Percentiles rank a stretch among this genome's conserved stretches.
phyloP scores from a whole-genome alignment of 2,797 vertebrate species.

The Rallus crepitans region DNA sequence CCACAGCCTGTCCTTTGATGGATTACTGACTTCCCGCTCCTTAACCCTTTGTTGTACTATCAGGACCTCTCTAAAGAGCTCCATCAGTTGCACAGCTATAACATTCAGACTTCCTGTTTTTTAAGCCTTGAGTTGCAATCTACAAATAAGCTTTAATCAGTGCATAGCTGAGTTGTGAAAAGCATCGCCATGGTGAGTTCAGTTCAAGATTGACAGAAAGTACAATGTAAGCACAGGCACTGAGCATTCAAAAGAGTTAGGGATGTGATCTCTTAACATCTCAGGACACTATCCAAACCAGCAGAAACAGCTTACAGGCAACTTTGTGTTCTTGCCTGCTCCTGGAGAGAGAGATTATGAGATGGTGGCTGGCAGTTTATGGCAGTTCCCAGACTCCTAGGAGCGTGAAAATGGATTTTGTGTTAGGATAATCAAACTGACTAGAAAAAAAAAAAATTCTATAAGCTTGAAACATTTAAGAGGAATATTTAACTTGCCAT shows the following conservation, averaged over 20 bases:
- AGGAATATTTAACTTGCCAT: not conserved
- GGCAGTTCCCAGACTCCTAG: not conserved
- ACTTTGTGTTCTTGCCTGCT: not conserved
- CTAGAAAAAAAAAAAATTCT: not conserved
- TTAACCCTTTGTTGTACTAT: not conserved
- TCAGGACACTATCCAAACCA: not conserved
- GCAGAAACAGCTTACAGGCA: not conserved
- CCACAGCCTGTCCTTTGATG: not conserved
- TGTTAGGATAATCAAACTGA: not conserved
- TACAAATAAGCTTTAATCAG: not conserved
- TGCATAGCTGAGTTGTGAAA: not conserved
- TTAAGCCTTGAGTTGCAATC: not conserved
- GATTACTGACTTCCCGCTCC: not conserved
- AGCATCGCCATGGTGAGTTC: not conserved
- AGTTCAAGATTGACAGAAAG: not conserved
- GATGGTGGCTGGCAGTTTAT: not conserved
- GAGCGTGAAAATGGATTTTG: not conserved
- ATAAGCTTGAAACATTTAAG: not conserved
- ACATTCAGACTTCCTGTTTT: not conserved
- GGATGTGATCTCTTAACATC: not conserved
- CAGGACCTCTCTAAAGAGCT: not conserved
- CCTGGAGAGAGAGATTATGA: not conserved
- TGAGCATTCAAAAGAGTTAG: not conserved
- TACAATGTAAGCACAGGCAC: not conserved
- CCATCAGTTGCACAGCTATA: not conserved